Evolutionary conservation across 2,888 invertebrate species (phyloP).

Genomic region (Xylota sylvarum): DNA sequence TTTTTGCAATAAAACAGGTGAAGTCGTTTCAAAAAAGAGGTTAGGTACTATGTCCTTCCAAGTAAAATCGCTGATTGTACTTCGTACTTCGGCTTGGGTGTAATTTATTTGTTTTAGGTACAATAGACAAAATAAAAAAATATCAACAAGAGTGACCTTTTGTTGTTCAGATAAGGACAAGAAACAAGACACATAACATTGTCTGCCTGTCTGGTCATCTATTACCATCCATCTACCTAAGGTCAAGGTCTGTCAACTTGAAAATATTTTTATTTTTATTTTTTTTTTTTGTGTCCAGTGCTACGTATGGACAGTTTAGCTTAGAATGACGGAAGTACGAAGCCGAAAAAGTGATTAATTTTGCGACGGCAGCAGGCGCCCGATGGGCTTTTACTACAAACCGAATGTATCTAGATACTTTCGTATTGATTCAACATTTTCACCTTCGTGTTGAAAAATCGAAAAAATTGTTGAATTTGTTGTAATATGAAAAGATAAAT

Average conservation of each 20-base stretch:
- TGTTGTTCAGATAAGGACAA: slow-evolving; percentile 4
- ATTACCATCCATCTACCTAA: slow-evolving; percentile 45
- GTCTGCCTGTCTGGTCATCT: slow-evolving; percentile 35
- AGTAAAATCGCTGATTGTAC: neutral
- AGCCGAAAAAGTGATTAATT: slow-evolving; percentile 38
- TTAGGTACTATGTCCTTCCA: neutral
- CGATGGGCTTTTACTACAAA: neutral
- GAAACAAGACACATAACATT: slow-evolving; percentile 6
- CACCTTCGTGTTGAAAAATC: slow-evolving; percentile 32
- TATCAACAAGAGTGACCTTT: slow-evolving; percentile 19
- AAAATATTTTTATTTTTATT: neutral
- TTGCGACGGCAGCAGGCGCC: slow-evolving; percentile 35
- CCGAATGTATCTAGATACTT: neutral
- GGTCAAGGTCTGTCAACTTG: slow-evolving; percentile 48
- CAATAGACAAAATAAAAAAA: neutral
- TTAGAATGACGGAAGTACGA: slow-evolving; percentile 9
- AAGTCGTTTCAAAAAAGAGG: neutral
- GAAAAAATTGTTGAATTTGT: slow-evolving; percentile 28
- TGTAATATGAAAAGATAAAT: slow-evolving; percentile 30
- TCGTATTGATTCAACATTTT: neutral
- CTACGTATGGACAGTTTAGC: neutral
- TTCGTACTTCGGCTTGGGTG: neutral
- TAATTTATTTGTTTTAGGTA: slow-evolving; percentile 18
- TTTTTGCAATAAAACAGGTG: slow-evolving; percentile 9
- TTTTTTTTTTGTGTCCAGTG: neutral